Evolutionary conservation across 2,113 vertebrate species (phyloP), one percentile per base, ranked within the genome.

Genomic region (Telmatochromis sp.): DNA sequence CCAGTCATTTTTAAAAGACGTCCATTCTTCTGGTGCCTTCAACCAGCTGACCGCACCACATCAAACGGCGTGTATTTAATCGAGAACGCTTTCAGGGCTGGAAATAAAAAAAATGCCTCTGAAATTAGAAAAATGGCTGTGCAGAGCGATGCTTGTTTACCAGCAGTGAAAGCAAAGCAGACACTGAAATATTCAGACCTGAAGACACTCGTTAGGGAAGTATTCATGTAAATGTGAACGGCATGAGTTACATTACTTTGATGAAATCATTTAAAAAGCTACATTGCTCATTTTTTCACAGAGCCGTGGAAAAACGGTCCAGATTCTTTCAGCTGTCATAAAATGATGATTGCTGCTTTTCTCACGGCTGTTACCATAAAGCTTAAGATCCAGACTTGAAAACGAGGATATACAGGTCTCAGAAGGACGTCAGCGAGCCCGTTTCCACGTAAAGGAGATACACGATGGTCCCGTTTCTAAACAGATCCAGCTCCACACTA

Each of bases 331-430:
- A 23, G 65, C 65, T 23, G 7, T 5, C n/a, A 23, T 71, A 23
- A 71, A 71, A 71, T 9, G n/a, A 71, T 6, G 7, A 14, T 6
- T 9, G 65, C 37, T 40, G 37, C 68, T 10, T 23, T 26, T 21
- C 35, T 71, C 12, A 14, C 2, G 3, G 37, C n/a, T 40, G 37
- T 15, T 45, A 26, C 13, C 1, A 73, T 15, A 15, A 42, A 42
- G 37, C 14, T 26, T 73, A 15, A 45, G n/a, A 42, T 23, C n/a
- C 35, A 15, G 63, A 71, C 37, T 0, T 0, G 5, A 0, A 71
- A 23, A 73, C 2, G 2, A 45, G 37, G 21, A 26, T 45, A 3
- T 10, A 17, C 1, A 2, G 37, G 21, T 15, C 7, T 26, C 37
- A 73, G 65, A 42, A 9, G 37, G 37, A 15, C 8, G 13, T 26